A percentile compares a stretch with the other conserved stretches of the same genome.
Conservation (phyloP, 92 coral and sea anemone species). For the Heliopora coerulea region DNA sequence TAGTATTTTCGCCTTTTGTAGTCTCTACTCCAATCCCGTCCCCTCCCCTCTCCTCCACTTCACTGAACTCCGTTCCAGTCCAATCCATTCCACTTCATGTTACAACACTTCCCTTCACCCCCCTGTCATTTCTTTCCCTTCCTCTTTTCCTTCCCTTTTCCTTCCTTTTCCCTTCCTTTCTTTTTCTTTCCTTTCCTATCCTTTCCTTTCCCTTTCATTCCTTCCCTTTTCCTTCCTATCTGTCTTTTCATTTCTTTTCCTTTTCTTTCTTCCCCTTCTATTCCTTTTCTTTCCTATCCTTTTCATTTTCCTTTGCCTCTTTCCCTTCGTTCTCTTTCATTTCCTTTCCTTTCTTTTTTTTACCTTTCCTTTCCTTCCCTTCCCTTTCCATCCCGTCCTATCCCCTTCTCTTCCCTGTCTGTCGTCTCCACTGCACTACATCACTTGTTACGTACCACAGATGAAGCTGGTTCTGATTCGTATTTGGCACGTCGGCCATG, state of each 20-base stretch:
- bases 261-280: neutral
- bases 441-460: slow-evolving; percentile 81
- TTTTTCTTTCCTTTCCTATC: too few relatives aligned
- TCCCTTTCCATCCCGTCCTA: too few relatives aligned
- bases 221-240: neutral
- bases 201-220: neutral
- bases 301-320: too few relatives aligned
- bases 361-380: too few relatives aligned
- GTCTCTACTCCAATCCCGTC: too few relatives aligned
- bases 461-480: slow-evolving; percentile 96
- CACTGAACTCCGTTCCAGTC: too few relatives aligned
- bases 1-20: too few relatives aligned
- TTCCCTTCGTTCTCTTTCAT: too few relatives aligned
- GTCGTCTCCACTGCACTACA: neutral
- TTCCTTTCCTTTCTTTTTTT: too few relatives aligned
- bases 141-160: neutral
- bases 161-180: neutral
- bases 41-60: too few relatives aligned
- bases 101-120: neutral
- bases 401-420: neutral
- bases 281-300: too few relatives aligned
- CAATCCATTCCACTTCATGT: neutral
- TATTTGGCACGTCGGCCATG: slow-evolving; percentile 89
- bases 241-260: neutral
- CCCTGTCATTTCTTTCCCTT: neutral